Conservation (phyloP, 1,140 invertebrate genomes). For the Physella acuta region DNA sequence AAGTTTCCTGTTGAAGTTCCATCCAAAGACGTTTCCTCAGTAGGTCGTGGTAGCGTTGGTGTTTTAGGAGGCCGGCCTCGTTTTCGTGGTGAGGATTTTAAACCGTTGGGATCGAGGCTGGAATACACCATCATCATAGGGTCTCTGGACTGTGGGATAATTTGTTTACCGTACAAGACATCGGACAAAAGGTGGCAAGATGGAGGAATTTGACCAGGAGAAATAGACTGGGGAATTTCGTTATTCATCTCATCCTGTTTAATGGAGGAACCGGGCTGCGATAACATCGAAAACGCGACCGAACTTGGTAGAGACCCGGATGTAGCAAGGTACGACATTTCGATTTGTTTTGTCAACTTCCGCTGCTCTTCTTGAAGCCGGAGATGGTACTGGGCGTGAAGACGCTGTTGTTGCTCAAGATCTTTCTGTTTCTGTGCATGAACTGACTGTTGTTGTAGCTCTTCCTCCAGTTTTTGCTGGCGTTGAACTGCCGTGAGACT, state of each 20-base stretch:
- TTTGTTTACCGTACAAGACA: too few relatives aligned
- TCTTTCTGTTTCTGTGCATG: slow-evolving; percentile 10
- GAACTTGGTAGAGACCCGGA: background rate
- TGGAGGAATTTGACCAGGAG: slow-evolving; percentile 11
- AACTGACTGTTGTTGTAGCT: slow-evolving; percentile 14
- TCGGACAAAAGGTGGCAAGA: slow-evolving; percentile 16
- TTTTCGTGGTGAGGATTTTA: slow-evolving; percentile 40
- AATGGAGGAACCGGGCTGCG: too few relatives aligned
- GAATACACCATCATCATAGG: slow-evolving; percentile 48
- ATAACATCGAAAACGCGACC: too few relatives aligned
- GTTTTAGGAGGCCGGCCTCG: slow-evolving; percentile 49
- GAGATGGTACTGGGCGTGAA: slow-evolving; percentile 16
- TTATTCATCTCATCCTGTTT: background rate
- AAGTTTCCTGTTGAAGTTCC: too few relatives aligned
- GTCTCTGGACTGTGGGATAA: background rate
- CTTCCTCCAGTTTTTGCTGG: slow-evolving; percentile 2
- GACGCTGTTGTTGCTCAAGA: slow-evolving; percentile 3
- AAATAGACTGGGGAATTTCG: background rate
- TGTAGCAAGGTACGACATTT: slow-evolving; percentile 8
- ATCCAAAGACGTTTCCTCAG: too few relatives aligned
- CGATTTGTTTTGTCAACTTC: slow-evolving; percentile 16
- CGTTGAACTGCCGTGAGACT: too few relatives aligned
- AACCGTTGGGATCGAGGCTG: slow-evolving; percentile 29
- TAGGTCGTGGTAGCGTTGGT: slow-evolving; percentile 32
- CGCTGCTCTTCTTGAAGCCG: slow-evolving; percentile 20